These are phyloP conservation scores for Leptinotarsa undecemlineata DNA, from an alignment of 1,140 invertebrate species.

Conservation along the genomic window DNA sequence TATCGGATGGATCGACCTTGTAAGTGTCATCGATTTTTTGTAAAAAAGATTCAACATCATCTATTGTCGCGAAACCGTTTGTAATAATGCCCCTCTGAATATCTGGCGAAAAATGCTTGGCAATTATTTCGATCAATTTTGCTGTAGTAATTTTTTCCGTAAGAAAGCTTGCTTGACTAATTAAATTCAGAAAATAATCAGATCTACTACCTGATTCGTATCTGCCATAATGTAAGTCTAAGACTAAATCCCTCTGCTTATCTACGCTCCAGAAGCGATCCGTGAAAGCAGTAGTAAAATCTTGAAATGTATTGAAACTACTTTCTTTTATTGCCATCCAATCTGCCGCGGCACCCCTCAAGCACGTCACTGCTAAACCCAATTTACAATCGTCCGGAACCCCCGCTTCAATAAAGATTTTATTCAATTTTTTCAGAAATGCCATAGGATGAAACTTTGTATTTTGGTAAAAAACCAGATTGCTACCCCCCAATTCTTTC, in stretches of 20 bases:
- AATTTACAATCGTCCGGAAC: background rate
- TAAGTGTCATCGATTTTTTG: constrained; percentile 16
- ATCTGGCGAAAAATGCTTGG: constrained; percentile 12
- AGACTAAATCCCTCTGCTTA: background rate
- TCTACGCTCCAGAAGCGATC: background rate
- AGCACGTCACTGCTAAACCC: background rate
- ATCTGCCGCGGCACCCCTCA: background rate
- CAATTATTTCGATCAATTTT: background rate
- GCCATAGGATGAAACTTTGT: background rate
- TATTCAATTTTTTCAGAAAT: constrained; percentile 1
- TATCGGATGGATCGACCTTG: background rate
- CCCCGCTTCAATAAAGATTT: background rate
- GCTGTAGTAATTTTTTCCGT: no score
- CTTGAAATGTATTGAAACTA: background rate
- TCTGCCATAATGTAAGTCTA: background rate
- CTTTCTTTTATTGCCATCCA: background rate
- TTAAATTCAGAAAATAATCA: background rate
- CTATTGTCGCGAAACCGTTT: background rate
- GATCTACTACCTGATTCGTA: background rate
- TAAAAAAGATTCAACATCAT: constrained; percentile 13
- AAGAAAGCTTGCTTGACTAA: no score
- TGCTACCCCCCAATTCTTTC: no score
- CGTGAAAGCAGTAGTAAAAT: background rate
- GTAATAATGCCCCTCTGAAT: constrained; percentile 19
- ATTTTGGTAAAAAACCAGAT: no score